Conservation (phyloP, 2,888 invertebrate species). For the Himalopsyche kuldschensis region DNA sequence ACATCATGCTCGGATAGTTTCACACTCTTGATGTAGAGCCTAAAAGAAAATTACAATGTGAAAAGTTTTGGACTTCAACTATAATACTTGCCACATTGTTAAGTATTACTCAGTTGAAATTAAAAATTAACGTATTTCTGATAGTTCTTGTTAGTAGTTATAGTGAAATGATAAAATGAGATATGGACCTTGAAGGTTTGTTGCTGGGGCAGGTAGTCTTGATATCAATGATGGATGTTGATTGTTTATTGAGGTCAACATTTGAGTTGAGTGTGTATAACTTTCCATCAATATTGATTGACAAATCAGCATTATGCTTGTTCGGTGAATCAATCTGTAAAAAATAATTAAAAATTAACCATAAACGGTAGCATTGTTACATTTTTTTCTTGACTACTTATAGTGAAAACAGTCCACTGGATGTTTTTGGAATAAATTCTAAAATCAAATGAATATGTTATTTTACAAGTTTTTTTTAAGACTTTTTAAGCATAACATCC, state of each 20-base stretch:
- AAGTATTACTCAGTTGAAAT: too few species aligned
- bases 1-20: slow-evolving; percentile 61
- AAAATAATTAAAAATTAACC: neutral
- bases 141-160: too few species aligned
- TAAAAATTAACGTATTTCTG: too few species aligned
- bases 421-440: too few species aligned
- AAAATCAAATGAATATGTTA: too few species aligned
- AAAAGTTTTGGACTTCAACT: too few species aligned
- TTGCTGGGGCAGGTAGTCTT: slow-evolving; percentile 58
- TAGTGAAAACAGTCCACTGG: neutral
- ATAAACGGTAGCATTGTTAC: neutral
- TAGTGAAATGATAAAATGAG: too few species aligned
- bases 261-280: slow-evolving; percentile 61
- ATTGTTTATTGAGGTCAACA: slow-evolving; percentile 54
- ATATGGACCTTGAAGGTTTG: slow-evolving; percentile 48
- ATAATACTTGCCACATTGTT: too few species aligned
- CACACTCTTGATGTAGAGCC: slow-evolving; percentile 50
- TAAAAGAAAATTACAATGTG: slow-evolving; percentile 36
- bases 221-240: slow-evolving; percentile 60
- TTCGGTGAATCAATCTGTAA: neutral
- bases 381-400: neutral
- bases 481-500: too few species aligned
- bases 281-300: slow-evolving; percentile 60
- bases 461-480: too few species aligned
- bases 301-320: neutral